Percentiles rank a stretch among this genome's conserved stretches.
Conservation (phyloP, 1,140 invertebrate genomes). For the Microplitis demolitor region DNA sequence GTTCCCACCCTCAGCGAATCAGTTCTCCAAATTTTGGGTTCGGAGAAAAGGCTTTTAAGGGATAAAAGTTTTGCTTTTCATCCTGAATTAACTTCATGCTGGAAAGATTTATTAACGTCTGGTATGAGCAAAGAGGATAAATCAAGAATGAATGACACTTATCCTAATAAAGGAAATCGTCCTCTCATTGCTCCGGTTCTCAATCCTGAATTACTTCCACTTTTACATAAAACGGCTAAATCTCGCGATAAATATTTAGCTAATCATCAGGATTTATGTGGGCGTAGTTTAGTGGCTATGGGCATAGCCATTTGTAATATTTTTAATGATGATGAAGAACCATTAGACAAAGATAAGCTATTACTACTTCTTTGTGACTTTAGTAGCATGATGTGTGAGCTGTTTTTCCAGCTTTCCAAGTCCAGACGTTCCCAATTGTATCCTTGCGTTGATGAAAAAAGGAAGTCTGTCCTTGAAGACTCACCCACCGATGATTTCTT, state of each 20-base stretch:
- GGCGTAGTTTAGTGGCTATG: constrained; percentile 1
- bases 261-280: constrained; percentile 17
- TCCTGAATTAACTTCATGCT: constrained; percentile 9
- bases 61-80: background rate
- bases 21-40: background rate
- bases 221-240: constrained; percentile 15
- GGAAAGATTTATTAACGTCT: constrained; percentile 3
- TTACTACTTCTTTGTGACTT: too few species aligned
- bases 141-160: constrained; percentile 17
- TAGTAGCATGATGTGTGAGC: too few species aligned
- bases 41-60: too few species aligned
- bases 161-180: constrained; percentile 17
- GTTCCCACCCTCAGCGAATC: too few species aligned
- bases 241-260: constrained; percentile 24
- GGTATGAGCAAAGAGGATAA: constrained; percentile 6
- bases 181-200: constrained; percentile 16
- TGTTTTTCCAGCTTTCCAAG: too few species aligned
- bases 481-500: too few species aligned
- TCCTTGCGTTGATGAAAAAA: too few species aligned
- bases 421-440: too few species aligned
- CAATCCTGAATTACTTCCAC: constrained; percentile 14
- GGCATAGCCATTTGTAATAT: constrained; percentile 5
- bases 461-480: too few species aligned
- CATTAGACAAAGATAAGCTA: background rate
- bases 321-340: background rate